Conservation (phyloP, 2,797 vertebrate species). For the Macroramphosus scolopax region DNA sequence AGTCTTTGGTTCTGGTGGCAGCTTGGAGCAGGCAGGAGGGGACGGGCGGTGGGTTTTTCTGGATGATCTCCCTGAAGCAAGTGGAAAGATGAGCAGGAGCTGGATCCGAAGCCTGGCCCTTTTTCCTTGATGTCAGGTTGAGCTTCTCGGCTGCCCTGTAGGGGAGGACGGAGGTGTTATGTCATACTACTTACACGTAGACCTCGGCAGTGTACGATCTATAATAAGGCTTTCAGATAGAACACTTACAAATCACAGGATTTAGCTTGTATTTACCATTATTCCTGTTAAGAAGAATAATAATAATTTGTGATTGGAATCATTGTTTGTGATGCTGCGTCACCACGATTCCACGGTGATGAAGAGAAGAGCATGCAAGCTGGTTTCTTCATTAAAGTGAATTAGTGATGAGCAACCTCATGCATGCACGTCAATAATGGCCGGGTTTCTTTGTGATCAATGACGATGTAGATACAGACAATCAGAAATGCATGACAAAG, state of each 20-base stretch:
- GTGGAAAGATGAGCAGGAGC: slow-evolving; percentile 85
- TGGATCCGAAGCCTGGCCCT: slow-evolving; percentile 84
- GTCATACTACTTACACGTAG: no score
- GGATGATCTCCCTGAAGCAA: slow-evolving; percentile 90
- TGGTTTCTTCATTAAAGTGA: background rate
- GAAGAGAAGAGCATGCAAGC: no score
- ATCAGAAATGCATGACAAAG: background rate
- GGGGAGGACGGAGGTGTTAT: slow-evolving; percentile 18
- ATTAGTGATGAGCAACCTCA: background rate
- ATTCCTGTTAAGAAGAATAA: background rate
- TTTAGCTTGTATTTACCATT: background rate
- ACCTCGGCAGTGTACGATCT: no score
- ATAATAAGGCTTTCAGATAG: background rate
- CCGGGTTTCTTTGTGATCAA: background rate
- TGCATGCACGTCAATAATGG: background rate
- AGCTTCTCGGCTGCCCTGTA: slow-evolving; percentile 95
- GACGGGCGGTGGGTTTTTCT: slow-evolving; percentile 85
- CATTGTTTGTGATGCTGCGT: no score
- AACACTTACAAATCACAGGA: no score
- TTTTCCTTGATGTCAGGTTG: slow-evolving; percentile 89
- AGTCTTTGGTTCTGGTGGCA: slow-evolving; percentile 90
- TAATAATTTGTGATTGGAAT: no score
- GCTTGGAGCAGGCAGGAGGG: slow-evolving; percentile 90
- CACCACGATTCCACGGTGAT: no score
- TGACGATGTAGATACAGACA: background rate